Evolutionary conservation across 2,113 vertebrate species (phyloP), one percentile per base, ranked within the genome.

Genomic region (Dicerorhinus sumatrensis): DNA sequence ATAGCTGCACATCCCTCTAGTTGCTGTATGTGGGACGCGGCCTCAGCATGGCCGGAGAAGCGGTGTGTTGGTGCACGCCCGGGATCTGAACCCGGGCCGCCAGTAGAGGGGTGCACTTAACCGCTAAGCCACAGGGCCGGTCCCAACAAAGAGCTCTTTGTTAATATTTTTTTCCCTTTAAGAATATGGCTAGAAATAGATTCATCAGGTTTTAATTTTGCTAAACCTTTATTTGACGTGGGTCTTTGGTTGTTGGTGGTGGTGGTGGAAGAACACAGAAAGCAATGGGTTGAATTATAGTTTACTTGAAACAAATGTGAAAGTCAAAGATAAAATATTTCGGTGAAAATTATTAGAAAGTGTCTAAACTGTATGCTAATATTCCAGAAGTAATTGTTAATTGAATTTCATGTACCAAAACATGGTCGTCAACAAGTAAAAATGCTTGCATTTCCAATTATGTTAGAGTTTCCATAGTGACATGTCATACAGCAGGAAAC

Each of bases 131-230:
- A 42, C 42, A 5, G 42, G 42, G 42, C 42, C 42, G 5, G 42
- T 5, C 42, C 42, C 42, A 42, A 42, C 0, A 36, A 69, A 87
- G 62, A 36, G 23, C 21, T 93, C 14, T 85, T 95, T 65, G 20
- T 94, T 96, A 86, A 42, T 62, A 20, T 39, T 75, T 69, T 69
- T 56, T 87, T 96, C 39, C 16, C 72, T 77, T 90, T 90, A 82
- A 83, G n/a, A 77, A 2, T 18, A 5, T 70, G 16, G 20, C 48
- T 89, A 83, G 84, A 94, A 88, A 65, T 88, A 76, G 48, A 31
- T 69, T 75, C 3, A 75, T 73, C 7, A 20, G 13, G 29, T 79
- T 96, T 94, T 87, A 29, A 79, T 92, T 89, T 95, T 42, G 48
- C 83, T 83, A 29, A 67, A 8, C 6, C 23, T 86, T 67, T 63